Base-by-base conservation (phyloP, 2,113 vertebrate species). In the Salvelinus namaycush region DNA sequence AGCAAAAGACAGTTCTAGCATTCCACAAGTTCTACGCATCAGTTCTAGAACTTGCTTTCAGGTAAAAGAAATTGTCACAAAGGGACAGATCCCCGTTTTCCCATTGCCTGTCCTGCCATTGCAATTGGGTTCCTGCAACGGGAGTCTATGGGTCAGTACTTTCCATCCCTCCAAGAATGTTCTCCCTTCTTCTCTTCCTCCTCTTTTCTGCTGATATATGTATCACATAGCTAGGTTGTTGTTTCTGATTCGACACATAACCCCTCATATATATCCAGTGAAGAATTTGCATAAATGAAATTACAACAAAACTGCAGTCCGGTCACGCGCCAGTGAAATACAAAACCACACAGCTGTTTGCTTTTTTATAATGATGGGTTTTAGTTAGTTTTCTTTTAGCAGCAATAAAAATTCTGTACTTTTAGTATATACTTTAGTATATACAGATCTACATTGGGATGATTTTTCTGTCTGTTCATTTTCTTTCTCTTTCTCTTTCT, bases 241-340 rank as follows among this genome's bases (percentile, higher is more conserved):
- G 79, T 84, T 83, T 84, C 81, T 80, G 81, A 83, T 81, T 71
- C 74, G 78, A 88, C 82, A 81, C 80, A 86, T 78, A 87, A 86
- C 88, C 87, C 89, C 91, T 88, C n/a, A 22, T n/a, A 9, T 68
- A 75, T 86, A 92, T 94, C 93, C 93, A 93, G 92, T 94, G 93
- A 93, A 92, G 84, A 82, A 86, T 88, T 88, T 88, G 87, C 83
- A 87, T 85, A 86, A 88, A 88, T 84, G 76, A 89, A 89, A 80
- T 73, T 74, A 88, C 82, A 78, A 84, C 76, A 86, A 73, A 75
- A 86, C 81, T 80, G 88, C 82, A 90, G 73, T 87, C 88, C 84
- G 76, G 76, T 79, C 70, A 83, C 79, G 90, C 89, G 83, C 79
- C 77, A 79, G 81, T 77, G 76, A 65, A 86, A 92, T 75, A 74